Base-by-base conservation (phyloP, 1,140 invertebrate genomes). In the Berghia stephanieae region DNA sequence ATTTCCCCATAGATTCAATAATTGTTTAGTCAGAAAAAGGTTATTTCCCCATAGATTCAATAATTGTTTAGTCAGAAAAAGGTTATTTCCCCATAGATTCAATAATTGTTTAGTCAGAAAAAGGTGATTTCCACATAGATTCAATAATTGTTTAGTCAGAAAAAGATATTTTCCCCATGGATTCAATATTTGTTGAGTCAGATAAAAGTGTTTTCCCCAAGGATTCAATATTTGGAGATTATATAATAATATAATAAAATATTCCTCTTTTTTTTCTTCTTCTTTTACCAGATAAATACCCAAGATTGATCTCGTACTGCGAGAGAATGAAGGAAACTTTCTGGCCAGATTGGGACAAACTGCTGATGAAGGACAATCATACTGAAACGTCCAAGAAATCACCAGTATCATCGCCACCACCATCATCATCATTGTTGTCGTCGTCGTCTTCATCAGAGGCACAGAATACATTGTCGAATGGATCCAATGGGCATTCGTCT, bases 281-380 rank as follows among this genome's bases (percentile, higher is more conserved):
- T 80, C 60, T 72, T 71, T 46, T 78, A 77, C 21, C 80, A 86
- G 85, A 81, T 49, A 81, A 86, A 75, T 80, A 81, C 24, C 60
- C 77, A 2, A 90, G 89, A 69, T 74, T 90, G 60, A 80, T 78
- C 5, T 40, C 42, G 0, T 89, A 86, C 78, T 86, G 84, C 70
- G 75, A 83, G 10, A 73, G 87, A 52, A 88, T 90, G 85, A 89
- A 85, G 67, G 81, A 78, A n/a, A 71, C 76, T 24, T 87, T 83
- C 72, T 90, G 89, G 89, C 84, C 84, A 0, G 89, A 90, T 75
- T 90, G 89, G 89, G 83, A 90, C n/a, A n/a, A n/a, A n/a, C n/a
- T n/a, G n/a, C n/a, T n/a, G n/a, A n/a, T n/a, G n/a, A n/a, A n/a
- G n/a, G n/a, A n/a, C n/a, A n/a, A n/a, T n/a, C n/a, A n/a, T n/a